Percentiles rank a stretch among this genome's conserved stretches.
phyloP scores from a whole-genome alignment of 2,113 vertebrate species.

The Pipra filicauda region DNA sequence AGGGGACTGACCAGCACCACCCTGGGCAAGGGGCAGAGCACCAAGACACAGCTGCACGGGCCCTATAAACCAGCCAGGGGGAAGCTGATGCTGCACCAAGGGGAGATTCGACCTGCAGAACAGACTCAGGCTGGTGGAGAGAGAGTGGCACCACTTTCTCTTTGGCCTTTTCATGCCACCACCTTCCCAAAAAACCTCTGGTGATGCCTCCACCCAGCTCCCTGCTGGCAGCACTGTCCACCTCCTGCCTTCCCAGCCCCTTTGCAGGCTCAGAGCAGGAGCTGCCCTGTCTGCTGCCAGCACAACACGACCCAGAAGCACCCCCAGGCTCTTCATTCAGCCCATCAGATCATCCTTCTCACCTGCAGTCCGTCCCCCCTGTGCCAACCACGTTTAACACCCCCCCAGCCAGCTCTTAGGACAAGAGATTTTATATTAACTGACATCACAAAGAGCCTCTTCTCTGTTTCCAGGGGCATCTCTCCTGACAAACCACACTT shows the following conservation, averaged over 20 bases:
- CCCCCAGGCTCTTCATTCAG: not conserved
- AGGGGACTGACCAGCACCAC: not conserved
- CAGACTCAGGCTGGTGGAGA: not conserved
- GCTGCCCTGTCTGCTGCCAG: not conserved
- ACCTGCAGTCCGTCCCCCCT: not conserved
- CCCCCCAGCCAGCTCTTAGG: not conserved
- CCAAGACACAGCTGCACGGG: not conserved
- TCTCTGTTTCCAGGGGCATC: not conserved
- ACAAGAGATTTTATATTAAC: accelerated
- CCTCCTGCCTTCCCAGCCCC: not conserved
- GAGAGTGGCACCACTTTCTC: not conserved
- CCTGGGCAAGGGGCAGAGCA: not conserved
- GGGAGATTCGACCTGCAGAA: not conserved
- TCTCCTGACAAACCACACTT: not conserved
- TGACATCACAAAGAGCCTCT: not conserved
- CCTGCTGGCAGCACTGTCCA: not conserved
- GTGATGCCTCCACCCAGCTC: not conserved
- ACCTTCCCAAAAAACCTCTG: too few relatives aligned
- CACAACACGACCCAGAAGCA: accelerated
- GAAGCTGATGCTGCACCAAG: accelerated
- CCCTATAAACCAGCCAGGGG: too few relatives aligned
- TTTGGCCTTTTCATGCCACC: not conserved
- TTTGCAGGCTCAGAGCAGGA: not conserved
- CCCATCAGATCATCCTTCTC: not conserved
- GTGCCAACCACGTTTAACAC: not conserved